These are phyloP conservation scores for Trichoplusia ni DNA, from an alignment of 1,140 invertebrate genomes.

Conservation along the genomic window DNA sequence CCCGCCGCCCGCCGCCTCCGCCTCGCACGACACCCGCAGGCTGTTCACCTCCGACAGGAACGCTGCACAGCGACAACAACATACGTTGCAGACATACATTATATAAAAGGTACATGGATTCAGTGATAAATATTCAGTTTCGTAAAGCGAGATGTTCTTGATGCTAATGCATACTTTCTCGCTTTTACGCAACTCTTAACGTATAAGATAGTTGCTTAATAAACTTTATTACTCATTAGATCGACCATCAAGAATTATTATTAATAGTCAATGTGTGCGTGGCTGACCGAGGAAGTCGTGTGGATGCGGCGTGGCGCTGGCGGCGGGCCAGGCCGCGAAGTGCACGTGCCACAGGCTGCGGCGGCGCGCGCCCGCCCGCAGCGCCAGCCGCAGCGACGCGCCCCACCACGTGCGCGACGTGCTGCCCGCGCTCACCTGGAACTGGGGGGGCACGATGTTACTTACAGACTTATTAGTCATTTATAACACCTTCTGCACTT, in stretches of 20 bases:
- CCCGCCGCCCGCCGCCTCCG: conserved; percentile 81
- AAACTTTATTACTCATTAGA: too few relatives aligned
- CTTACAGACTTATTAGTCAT: too few relatives aligned
- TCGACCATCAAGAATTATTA: too few relatives aligned
- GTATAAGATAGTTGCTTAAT: too few relatives aligned
- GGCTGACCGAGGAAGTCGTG: conserved; percentile 84
- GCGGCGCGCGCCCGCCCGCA: conserved; percentile 43
- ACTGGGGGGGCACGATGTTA: conserved; percentile 74
- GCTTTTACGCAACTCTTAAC: too few relatives aligned
- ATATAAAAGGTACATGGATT: too few relatives aligned
- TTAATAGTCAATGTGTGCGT: not conserved
- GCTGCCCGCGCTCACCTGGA: conserved; percentile 86
- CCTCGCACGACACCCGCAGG: conserved; percentile 86
- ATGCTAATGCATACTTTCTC: too few relatives aligned
- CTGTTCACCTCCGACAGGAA: conserved; percentile 94
- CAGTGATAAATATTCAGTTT: too few relatives aligned
- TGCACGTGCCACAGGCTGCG: conserved; percentile 91
- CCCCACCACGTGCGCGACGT: conserved; percentile 72
- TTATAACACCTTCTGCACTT: too few relatives aligned
- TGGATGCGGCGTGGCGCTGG: conserved; percentile 84
- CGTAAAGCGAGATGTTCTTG: too few relatives aligned
- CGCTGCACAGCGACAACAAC: conserved; percentile 63
- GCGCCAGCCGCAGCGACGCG: conserved; percentile 55
- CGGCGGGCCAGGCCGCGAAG: conserved; percentile 89
- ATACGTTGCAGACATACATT: too few relatives aligned